phyloP scores from a whole-genome alignment of 2,888 invertebrate species.

The Eugnorisma glareosa region DNA sequence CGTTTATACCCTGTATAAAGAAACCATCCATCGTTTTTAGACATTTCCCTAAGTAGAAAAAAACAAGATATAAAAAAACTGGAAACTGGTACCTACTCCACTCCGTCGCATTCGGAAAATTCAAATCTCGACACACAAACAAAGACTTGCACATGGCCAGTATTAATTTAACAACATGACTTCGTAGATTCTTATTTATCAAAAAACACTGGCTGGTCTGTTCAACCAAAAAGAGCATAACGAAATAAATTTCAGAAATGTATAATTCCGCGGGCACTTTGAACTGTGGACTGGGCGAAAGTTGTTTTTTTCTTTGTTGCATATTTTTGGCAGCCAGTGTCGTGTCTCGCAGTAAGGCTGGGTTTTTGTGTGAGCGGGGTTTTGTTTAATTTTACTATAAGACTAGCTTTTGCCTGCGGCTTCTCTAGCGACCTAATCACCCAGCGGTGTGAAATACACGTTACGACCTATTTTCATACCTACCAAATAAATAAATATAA shows the following conservation, averaged over 20 bases:
- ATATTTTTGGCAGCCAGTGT: conserved; percentile 52
- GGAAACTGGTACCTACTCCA: too few species aligned
- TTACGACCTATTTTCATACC: too few species aligned
- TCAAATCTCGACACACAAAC: neutral
- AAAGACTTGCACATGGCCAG: neutral
- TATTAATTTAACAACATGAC: neutral
- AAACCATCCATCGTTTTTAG: too few species aligned
- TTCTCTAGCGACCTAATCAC: too few species aligned
- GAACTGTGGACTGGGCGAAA: conserved; percentile 29
- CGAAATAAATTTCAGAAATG: conserved; percentile 48
- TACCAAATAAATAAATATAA: too few species aligned
- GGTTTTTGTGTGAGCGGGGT: neutral
- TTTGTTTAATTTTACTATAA: conserved; percentile 5
- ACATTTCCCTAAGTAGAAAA: too few species aligned
- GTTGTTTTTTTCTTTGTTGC: conserved; percentile 38
- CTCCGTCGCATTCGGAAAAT: neutral
- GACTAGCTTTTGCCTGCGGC: too few species aligned
- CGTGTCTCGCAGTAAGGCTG: conserved; percentile 5
- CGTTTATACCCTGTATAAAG: too few species aligned
- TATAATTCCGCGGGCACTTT: conserved; percentile 57
- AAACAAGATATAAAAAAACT: neutral
- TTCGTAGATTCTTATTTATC: conserved; percentile 40
- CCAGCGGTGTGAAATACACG: too few species aligned
- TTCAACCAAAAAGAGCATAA: conserved; percentile 34
- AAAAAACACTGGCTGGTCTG: conserved; percentile 17